Conservation (phyloP, 92 coral and sea anemone species). For the Siderastrea radians region DNA sequence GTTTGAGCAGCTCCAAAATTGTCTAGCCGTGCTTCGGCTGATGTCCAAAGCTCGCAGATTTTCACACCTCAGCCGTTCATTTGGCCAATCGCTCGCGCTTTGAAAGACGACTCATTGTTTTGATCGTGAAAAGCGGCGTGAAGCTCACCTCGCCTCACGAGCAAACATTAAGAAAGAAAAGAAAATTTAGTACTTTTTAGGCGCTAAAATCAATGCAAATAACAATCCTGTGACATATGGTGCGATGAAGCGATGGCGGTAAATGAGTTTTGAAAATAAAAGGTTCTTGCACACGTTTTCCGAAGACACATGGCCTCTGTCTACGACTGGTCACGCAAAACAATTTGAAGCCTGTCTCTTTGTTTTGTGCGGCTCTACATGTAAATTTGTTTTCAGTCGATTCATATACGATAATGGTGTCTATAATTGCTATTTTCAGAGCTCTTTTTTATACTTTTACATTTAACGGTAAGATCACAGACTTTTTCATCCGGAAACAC, state of each 20-base stretch:
- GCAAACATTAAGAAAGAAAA: not conserved
- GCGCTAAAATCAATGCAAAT: slow-evolving; percentile 17
- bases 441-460: not conserved
- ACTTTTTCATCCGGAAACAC: not conserved
- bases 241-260: not conserved
- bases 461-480: not conserved
- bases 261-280: not conserved
- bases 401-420: not conserved
- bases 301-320: slow-evolving; percentile 31
- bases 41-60: slow-evolving; percentile 22
- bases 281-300: slow-evolving; percentile 20
- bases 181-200: slow-evolving; percentile 2
- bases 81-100: slow-evolving; percentile 50
- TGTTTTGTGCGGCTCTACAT: slow-evolving; percentile 15
- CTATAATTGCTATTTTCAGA: too few relatives aligned
- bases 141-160: not conserved
- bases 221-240: slow-evolving; percentile 23
- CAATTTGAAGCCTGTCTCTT: slow-evolving; percentile 28
- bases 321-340: slow-evolving; percentile 45
- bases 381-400: slow-evolving; percentile 11
- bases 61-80: slow-evolving; percentile 51
- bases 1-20: slow-evolving; percentile 33
- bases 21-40: slow-evolving; percentile 41
- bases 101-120: slow-evolving; percentile 28
- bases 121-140: slow-evolving; percentile 25